Evolutionary conservation across 2,888 invertebrate genomes (phyloP), one percentile per base, ranked within the genome.

Genomic region (Papilio protenor): DNA sequence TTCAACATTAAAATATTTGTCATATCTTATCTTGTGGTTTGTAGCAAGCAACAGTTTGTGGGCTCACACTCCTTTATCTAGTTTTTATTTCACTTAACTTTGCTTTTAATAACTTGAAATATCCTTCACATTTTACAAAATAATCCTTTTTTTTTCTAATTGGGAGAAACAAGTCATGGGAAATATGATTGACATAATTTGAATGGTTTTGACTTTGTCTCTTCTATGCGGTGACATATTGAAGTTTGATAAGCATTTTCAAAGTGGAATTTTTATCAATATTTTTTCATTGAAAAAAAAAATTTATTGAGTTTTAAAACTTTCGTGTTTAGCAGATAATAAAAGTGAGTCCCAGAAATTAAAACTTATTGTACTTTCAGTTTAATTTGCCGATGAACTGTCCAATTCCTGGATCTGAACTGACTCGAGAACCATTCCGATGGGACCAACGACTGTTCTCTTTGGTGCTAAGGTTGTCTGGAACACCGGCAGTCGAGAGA

Each of bases 371-470:
- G 18, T 77, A 33, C 81, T 84, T 87, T 49, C 91, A 98, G 97
- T 96, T 98, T 84, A 98, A 97, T 87, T 92, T 99, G 84, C 99
- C 99, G 2, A 98, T 99, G 97, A 97, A 98, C 90, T 97, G 98
- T 83, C 97, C 98, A 61, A 98, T 99, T 86, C 99, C 99, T 64
- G 99, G 99, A 16, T 98, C 98, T 10, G 99, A 99, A 93, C 95
- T 99, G 89, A 99, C 99, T 4, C 96, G 98, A 85, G 99, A 99
- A 91, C 99, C 99, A n/a, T 99, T 99, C 91, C 96, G 99, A 82
- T 99, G 99, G 99, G 99, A 99, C 94, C 99, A 99, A 94, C 96
- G 99, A 84, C 95, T 99, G 80, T 99, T 99, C 94, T 98, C 99
- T 3, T 94, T 99, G 85, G 99, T 99, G 71, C 95, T 99, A 77